phyloP scores from a whole-genome alignment of 53 echinoderm and acorn worm genomes.

The Arbacia lixula region DNA sequence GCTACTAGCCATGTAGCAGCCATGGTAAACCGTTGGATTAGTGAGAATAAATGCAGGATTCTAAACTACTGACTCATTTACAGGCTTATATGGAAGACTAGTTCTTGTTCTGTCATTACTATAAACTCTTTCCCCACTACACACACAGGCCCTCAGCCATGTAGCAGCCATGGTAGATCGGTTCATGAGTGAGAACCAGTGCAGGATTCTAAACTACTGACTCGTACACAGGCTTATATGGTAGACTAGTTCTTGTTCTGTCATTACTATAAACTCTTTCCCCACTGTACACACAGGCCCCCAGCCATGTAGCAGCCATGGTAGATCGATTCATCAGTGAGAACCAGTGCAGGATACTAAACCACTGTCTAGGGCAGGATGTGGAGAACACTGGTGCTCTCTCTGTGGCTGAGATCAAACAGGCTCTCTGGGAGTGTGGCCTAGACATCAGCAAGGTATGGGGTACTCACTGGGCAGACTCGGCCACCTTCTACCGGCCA shows the following conservation, averaged over 20 bases:
- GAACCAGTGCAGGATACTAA: constrained; percentile 70
- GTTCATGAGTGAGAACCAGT: constrained; percentile 70
- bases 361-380: constrained; percentile 63
- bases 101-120: no score
- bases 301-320: constrained; percentile 76
- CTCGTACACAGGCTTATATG: no score
- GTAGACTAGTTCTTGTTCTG: no score
- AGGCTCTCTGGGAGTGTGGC: constrained; percentile 62
- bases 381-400: constrained; percentile 62
- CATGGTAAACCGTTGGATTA: constrained; percentile 85
- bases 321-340: constrained; percentile 86
- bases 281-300: constrained; percentile 45
- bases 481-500: no score
- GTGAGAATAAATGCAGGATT: constrained; percentile 53
- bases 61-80: no score
- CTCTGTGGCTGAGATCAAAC: constrained; percentile 55
- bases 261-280: no score
- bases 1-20: constrained; percentile 63
- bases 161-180: constrained; percentile 77
- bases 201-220: no score
- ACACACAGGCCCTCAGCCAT: constrained; percentile 60
- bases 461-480: no score
- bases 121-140: no score
- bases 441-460: constrained; percentile 75
- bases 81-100: no score